Conservation (phyloP, 2,113 vertebrate genomes). For the Ochotona princeps region DNA sequence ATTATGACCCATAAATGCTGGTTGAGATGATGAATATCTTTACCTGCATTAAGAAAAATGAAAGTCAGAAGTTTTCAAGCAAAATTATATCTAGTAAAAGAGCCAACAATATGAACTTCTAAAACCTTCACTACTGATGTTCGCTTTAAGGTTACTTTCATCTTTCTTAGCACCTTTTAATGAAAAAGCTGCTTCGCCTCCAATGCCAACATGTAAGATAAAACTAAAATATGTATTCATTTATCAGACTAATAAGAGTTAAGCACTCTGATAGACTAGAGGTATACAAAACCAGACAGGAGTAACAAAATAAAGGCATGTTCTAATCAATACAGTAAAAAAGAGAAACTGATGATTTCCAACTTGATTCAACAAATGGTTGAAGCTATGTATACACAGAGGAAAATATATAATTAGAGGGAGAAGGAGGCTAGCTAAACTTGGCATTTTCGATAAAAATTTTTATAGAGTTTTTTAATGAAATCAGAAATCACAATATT, state of each 20-base stretch:
- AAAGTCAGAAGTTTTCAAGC: background rate
- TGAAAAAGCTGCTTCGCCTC: background rate
- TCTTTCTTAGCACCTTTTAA: background rate
- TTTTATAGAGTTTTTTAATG: slow-evolving; percentile 22
- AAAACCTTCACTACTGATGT: background rate
- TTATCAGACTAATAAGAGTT: background rate
- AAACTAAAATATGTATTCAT: background rate
- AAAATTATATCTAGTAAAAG: background rate
- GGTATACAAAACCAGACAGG: background rate
- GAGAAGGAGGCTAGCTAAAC: background rate
- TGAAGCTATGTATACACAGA: background rate
- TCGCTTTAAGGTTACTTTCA: background rate
- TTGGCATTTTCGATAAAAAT: background rate
- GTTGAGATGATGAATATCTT: background rate
- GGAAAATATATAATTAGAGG: background rate
- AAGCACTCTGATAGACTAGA: background rate
- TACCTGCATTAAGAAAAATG: background rate
- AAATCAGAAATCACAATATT: background rate
- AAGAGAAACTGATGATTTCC: background rate
- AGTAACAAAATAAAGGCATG: background rate
- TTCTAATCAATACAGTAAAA: background rate
- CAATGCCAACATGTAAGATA: background rate
- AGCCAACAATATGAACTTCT: background rate
- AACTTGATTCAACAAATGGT: background rate
- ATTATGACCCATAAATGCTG: background rate